Percentiles rank a stretch among this genome's conserved stretches.
Evolutionary conservation across 2,888 invertebrate genomes (phyloP).

Genomic region (Dolichopus griseipennis): DNA sequence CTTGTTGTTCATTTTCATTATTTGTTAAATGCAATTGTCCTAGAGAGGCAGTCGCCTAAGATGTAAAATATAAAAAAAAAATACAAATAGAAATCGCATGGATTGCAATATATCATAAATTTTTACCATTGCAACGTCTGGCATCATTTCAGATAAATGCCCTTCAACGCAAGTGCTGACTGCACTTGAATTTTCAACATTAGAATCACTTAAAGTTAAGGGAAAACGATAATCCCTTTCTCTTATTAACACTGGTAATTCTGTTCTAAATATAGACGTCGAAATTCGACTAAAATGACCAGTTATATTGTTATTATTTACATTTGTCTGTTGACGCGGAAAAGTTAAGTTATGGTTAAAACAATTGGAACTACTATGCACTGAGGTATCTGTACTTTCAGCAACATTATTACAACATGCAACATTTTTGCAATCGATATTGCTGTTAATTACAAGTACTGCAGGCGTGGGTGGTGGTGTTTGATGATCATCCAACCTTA

Average conservation of each 20-base stretch:
- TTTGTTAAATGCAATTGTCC: conserved; percentile 54
- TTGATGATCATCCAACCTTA: conserved; percentile 32
- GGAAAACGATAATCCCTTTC: conserved; percentile 50
- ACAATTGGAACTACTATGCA: conserved; percentile 42
- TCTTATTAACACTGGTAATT: conserved; percentile 56
- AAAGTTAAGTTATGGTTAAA: conserved; percentile 57
- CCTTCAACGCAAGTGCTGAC: conserved; percentile 56
- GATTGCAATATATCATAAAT: neutral
- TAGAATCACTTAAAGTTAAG: conserved; percentile 24
- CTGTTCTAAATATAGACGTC: conserved; percentile 46
- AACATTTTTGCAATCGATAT: conserved; percentile 23
- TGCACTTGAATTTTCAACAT: conserved; percentile 27
- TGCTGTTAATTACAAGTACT: conserved; percentile 17
- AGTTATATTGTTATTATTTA: conserved; percentile 26
- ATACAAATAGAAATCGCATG: neutral
- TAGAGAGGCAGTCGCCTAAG: conserved; percentile 59
- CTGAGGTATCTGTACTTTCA: conserved; percentile 27
- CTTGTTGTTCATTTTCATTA: conserved; percentile 36
- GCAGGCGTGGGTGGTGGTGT: conserved; percentile 45
- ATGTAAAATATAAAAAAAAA: neutral
- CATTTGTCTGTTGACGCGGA: conserved; percentile 44
- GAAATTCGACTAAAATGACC: conserved; percentile 34
- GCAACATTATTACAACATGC: conserved; percentile 22
- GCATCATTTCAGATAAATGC: conserved; percentile 73
- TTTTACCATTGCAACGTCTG: conserved; percentile 73